These are phyloP conservation scores for Sebastes melanostomus DNA, from an alignment of 2,797 vertebrate species.

Conservation along the genomic window DNA sequence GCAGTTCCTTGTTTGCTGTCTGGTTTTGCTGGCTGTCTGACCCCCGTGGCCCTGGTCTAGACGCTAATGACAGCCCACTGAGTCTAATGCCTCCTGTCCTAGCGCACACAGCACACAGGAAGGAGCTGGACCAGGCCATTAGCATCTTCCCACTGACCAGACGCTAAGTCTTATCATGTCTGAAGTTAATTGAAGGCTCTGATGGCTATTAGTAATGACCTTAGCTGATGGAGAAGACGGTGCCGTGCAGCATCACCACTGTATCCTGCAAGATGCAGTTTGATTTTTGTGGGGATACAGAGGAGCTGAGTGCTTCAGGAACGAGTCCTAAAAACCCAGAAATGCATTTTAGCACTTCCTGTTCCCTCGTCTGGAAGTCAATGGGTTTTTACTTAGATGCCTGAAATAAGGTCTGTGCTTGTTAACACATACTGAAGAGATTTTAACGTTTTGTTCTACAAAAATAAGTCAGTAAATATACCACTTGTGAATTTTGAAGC, in stretches of 20 bases:
- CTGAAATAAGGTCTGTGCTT: no score
- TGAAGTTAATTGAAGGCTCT: constrained; percentile 71
- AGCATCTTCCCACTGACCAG: constrained; percentile 65
- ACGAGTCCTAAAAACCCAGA: no score
- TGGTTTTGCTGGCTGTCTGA: constrained; percentile 58
- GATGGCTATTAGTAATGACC: constrained; percentile 64
- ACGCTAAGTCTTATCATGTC: constrained; percentile 65
- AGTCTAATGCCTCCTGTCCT: constrained; percentile 65
- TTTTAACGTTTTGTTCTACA: no score
- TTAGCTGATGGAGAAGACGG: constrained; percentile 56
- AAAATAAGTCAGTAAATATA: no score
- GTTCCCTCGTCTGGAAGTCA: no score
- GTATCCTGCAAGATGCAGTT: constrained; percentile 6
- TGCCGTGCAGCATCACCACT: constrained; percentile 14
- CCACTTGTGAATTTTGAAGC: no score
- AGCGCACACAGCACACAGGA: constrained; percentile 34
- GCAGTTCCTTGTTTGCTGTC: constrained; percentile 58
- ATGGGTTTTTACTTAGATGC: no score
- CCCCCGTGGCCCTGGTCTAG: constrained; percentile 70
- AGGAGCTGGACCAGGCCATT: constrained; percentile 66
- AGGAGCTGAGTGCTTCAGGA: neutral
- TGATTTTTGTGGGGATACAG: constrained; percentile 2
- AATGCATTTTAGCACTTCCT: no score
- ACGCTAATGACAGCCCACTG: constrained; percentile 69
- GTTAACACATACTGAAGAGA: no score